Evolutionary conservation across 2,797 vertebrate genomes (phyloP).

Genomic region (Australoheros facetus): DNA sequence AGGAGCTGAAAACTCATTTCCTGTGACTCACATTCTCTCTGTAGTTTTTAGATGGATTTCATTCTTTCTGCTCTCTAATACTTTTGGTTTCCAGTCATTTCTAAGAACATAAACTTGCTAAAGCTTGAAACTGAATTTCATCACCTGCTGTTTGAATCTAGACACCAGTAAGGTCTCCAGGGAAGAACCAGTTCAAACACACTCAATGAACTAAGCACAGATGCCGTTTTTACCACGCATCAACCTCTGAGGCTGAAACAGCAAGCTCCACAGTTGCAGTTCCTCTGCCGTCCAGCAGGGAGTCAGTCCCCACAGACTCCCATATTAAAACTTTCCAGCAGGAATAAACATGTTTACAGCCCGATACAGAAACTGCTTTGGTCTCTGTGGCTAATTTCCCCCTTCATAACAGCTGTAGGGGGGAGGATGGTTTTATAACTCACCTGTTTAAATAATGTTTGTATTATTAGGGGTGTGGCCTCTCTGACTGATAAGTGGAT

Average conservation of each 20-base stretch:
- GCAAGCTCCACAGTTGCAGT: too few species aligned
- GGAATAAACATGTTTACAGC: neutral
- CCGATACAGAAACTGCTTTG: neutral
- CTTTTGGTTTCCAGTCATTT: neutral
- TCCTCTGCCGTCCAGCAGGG: too few species aligned
- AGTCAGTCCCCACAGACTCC: too few species aligned
- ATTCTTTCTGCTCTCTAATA: neutral
- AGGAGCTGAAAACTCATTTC: neutral
- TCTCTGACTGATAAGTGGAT: neutral
- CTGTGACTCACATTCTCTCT: neutral
- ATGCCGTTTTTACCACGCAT: too few species aligned
- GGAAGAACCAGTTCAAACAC: too few species aligned
- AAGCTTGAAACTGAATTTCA: too few species aligned
- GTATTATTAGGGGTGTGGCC: neutral
- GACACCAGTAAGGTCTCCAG: too few species aligned
- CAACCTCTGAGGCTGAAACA: too few species aligned
- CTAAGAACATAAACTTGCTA: neutral
- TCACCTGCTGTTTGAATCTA: too few species aligned
- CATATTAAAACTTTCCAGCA: too few species aligned
- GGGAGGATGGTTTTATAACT: neutral
- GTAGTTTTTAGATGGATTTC: neutral
- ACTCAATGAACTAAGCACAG: too few species aligned
- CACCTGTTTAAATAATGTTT: neutral
- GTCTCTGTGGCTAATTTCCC: neutral
- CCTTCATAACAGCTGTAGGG: fast-evolving